Base-by-base conservation (phyloP, 2,888 invertebrate species). In the Agriopis aurantiaria region DNA sequence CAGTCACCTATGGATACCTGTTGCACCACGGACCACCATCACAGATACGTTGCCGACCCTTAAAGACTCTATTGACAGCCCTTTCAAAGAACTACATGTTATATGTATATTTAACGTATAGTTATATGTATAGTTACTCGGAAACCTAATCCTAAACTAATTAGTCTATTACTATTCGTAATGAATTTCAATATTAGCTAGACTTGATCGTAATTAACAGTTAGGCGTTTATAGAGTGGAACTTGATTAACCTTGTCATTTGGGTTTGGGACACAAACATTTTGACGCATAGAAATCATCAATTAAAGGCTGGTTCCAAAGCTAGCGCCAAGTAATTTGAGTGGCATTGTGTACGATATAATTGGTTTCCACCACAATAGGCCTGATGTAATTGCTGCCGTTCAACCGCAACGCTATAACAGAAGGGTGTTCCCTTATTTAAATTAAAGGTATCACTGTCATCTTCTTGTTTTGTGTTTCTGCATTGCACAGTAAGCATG, bases 311-410 rank as follows among this genome's bases (percentile, higher is more conserved):
- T 46, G 46, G 49, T 59, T 62, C 64, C 46, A 60, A 65, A 68
- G 69, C 72, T 57, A 72, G 57, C 63, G 51, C 40, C 57, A 61
- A 68, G 52, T 75, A 70, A 73, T 70, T 75, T 45, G 68, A 73
- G 62, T 62, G 53, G 66, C 57, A 73, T 75, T 75, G 71, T 75
- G 68, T 64, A 45, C 51, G 68, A 67, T 59, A 70, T 75, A 75
- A 73, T 73, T 73, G 73, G 70, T 73, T 75, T 72, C 75, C 68
- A 52, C 48, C 66, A 73, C 73, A 75, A 75, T 70, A 55, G 73
- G 58, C 59, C 52, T 58, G n/a, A 23, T 62, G 53, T 73, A 70
- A 73, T 71, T 73, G 68, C 68, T 52, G 52, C 61, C 49, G 63
- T 60, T 65, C 49, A 45, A 49, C n/a, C 33, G 64, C 60, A 60